phyloP scores from a whole-genome alignment of 1,140 invertebrate species.

The Augochlora pura region DNA sequence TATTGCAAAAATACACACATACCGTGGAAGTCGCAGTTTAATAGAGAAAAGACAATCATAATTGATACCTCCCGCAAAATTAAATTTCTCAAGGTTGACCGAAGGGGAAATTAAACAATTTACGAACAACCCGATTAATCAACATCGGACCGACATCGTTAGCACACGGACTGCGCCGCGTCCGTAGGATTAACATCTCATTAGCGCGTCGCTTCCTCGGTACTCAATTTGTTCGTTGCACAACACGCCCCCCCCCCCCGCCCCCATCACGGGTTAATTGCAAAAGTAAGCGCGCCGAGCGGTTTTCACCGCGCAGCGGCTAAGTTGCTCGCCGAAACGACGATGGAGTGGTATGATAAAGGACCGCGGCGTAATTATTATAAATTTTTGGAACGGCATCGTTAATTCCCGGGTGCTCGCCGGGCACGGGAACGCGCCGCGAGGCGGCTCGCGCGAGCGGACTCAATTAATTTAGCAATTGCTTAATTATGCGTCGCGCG shows the following conservation, averaged over 20 bases:
- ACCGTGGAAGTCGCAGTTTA: too few relatives aligned
- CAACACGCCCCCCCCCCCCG: not conserved
- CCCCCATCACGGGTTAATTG: too few relatives aligned
- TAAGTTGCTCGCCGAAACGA: not conserved
- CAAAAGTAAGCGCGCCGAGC: not conserved
- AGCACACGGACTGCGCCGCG: too few relatives aligned
- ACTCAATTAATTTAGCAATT: constrained; percentile 42
- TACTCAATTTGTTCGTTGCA: not conserved
- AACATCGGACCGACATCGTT: too few relatives aligned
- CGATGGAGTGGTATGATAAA: not conserved
- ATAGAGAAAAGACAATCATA: too few relatives aligned
- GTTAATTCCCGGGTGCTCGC: not conserved
- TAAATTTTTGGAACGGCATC: constrained; percentile 6
- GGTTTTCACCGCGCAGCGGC: not conserved
- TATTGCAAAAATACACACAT: too few relatives aligned
- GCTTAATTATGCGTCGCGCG: constrained; percentile 40
- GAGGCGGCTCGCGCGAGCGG: not conserved
- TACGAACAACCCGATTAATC: too few relatives aligned
- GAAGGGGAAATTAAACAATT: too few relatives aligned
- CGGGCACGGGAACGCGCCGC: not conserved
- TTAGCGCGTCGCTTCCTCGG: too few relatives aligned
- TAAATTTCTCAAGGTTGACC: too few relatives aligned
- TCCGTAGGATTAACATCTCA: not conserved
- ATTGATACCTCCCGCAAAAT: too few relatives aligned
- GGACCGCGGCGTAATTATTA: not conserved